These are phyloP conservation scores for Siphamia tubifer DNA, from an alignment of 2,113 vertebrate species.

Conservation along the genomic window DNA sequence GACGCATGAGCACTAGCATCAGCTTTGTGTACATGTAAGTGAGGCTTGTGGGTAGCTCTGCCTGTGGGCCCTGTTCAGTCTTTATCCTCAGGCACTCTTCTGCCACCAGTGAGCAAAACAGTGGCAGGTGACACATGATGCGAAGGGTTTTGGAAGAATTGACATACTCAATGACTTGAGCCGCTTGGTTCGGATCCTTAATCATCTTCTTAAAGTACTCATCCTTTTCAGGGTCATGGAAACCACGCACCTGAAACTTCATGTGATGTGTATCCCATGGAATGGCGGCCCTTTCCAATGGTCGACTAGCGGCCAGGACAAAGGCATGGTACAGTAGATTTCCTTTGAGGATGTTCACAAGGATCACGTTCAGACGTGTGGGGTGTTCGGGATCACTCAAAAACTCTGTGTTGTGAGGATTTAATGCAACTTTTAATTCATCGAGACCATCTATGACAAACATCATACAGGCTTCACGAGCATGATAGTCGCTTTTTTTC, in stretches of 20 bases:
- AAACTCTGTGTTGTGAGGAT: conserved; percentile 17
- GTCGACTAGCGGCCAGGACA: conserved; percentile 50
- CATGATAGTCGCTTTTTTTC: conserved; percentile 14
- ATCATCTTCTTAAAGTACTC: conserved; percentile 71
- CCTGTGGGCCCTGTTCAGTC: background rate
- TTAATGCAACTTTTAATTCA: no score
- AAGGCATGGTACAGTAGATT: conserved; percentile 46
- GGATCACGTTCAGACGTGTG: conserved; percentile 26
- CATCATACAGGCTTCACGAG: conserved; percentile 54
- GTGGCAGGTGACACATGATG: conserved; percentile 78
- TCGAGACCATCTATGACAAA: conserved; percentile 77
- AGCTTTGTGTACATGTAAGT: conserved; percentile 74
- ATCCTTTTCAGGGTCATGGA: conserved; percentile 57
- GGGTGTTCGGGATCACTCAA: conserved; percentile 4
- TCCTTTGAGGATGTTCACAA: conserved; percentile 72
- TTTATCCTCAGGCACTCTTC: conserved; percentile 43
- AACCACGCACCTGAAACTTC: conserved; percentile 67
- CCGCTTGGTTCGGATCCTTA: conserved; percentile 47
- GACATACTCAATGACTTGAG: conserved; percentile 54
- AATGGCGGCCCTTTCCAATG: conserved; percentile 2
- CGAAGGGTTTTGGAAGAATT: conserved; percentile 61
- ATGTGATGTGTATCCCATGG: conserved; percentile 54
- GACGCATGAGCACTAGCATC: conserved; percentile 35
- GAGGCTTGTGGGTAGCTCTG: conserved; percentile 55
- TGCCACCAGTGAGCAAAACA: conserved; percentile 73